Evolutionary conservation across 2,113 vertebrate genomes (phyloP).

Genomic region (Tonatia bakeri): DNA sequence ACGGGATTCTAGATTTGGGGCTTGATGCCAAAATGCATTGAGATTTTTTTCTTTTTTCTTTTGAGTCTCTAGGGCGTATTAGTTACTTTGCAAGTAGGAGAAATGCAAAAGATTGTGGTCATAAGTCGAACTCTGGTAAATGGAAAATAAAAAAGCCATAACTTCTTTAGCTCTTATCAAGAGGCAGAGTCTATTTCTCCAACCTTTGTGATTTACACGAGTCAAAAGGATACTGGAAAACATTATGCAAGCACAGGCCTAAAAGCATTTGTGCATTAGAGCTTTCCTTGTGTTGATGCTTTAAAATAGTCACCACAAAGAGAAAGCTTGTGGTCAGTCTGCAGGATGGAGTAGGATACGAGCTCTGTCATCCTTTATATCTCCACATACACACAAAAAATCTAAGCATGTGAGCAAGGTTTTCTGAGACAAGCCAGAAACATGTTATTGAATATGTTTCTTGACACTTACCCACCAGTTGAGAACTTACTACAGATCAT

Average conservation of each 20-base stretch:
- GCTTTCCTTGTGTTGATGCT: neutral
- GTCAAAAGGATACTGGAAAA: neutral
- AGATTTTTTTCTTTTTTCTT: neutral
- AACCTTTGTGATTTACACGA: neutral
- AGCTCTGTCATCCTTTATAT: neutral
- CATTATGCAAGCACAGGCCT: neutral
- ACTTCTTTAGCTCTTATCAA: neutral
- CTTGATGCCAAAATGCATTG: neutral
- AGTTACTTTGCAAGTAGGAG: neutral
- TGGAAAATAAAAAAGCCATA: neutral
- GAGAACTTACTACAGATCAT: neutral
- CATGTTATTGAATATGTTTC: neutral
- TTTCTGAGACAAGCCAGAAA: neutral
- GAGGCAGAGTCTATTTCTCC: neutral
- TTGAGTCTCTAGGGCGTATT: neutral
- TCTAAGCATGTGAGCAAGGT: neutral
- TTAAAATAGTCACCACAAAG: neutral
- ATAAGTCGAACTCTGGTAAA: neutral
- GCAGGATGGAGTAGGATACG: neutral
- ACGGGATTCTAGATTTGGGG: neutral
- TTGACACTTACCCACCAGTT: neutral
- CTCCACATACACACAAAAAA: neutral
- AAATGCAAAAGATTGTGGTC: neutral
- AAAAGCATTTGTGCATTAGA: neutral
- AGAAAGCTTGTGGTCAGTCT: neutral